These are phyloP conservation scores for Gadopsis marmoratus DNA, from an alignment of 2,797 vertebrate genomes.

Conservation along the genomic window DNA sequence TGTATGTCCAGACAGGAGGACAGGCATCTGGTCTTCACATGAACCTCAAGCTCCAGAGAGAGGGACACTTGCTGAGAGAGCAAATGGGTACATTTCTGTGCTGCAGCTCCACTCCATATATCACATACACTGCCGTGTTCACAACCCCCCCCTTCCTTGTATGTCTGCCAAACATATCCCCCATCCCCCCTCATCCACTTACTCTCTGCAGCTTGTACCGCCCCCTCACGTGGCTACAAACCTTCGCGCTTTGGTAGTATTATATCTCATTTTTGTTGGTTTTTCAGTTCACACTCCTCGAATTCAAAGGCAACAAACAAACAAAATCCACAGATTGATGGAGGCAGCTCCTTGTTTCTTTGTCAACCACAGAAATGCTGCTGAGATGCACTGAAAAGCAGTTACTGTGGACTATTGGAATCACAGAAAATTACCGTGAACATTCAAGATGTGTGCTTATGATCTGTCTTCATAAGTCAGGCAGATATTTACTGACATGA, in stretches of 20 bases:
- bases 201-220: slow-evolving; percentile 50
- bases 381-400: background rate
- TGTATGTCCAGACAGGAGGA: slow-evolving; percentile 60
- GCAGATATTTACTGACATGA: background rate
- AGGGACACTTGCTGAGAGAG: slow-evolving; percentile 52
- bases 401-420: background rate
- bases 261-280: slow-evolving; percentile 36
- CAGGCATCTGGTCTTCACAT: slow-evolving; percentile 82
- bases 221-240: slow-evolving; percentile 59
- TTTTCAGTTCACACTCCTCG: background rate
- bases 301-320: slow-evolving; percentile 6
- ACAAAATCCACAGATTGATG: background rate
- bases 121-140: slow-evolving; percentile 65
- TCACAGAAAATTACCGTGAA: background rate
- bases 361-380: slow-evolving; percentile 9
- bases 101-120: slow-evolving; percentile 49
- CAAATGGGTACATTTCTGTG: slow-evolving; percentile 40
- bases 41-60: slow-evolving; percentile 48
- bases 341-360: slow-evolving; percentile 12
- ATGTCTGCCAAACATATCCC: slow-evolving; percentile 58
- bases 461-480: background rate
- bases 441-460: background rate
- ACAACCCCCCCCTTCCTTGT: slow-evolving; percentile 43
- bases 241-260: slow-evolving; percentile 16
- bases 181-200: slow-evolving; percentile 50